Base-by-base conservation (phyloP, 2,797 vertebrate genomes). In the Ctenopoma kingsleyae region DNA sequence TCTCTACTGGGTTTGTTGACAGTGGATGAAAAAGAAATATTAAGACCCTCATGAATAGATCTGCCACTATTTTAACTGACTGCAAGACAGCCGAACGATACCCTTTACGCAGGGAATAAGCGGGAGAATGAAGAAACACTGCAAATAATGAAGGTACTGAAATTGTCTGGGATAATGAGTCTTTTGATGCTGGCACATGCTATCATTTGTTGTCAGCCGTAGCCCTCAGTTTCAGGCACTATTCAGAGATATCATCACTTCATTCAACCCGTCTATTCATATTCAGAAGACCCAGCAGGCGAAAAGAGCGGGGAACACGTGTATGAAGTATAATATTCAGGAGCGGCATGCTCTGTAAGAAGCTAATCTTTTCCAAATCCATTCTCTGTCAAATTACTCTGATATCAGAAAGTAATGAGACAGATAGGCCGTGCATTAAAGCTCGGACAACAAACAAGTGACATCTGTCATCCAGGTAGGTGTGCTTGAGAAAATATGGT, bases 201-300 rank as follows among this genome's bases (percentile, higher is more conserved):
- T 71, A 63, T 86, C 75, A 75, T 86, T 71, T 85, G 74, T 82
- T 82, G 83, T 85, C 81, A 84, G 85, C 58, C 10, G 38, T 23
- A 50, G 83, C 66, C 66, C 56, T 73, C 61, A 84, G 78, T 89
- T 60, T 65, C 67, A 83, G 83, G 64, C 60, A 9, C 79, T 56
- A 74, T 80, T 76, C 77, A 58, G 32, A 87, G 89, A 92, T 92
- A 91, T 67, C 71, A 91, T 92, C 87, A 74, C 86, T 91, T 91
- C 80, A 91, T 92, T 93, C 89, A 89, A 85, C 81, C 87, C 85
- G 84, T 89, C 89, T 84, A 79, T 89, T 91, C 87, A 85, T 81
- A 88, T 90, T 84, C 83, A 74, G 46, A 46, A 59, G 56, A 75
- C 64, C 65, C 68, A 19, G 44, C 52, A 68, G 83, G 75, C 7